Evolutionary conservation across 2,113 vertebrate species (phyloP), one percentile per base, ranked within the genome.

Genomic region (Misgurnus anguillicaudatus): DNA sequence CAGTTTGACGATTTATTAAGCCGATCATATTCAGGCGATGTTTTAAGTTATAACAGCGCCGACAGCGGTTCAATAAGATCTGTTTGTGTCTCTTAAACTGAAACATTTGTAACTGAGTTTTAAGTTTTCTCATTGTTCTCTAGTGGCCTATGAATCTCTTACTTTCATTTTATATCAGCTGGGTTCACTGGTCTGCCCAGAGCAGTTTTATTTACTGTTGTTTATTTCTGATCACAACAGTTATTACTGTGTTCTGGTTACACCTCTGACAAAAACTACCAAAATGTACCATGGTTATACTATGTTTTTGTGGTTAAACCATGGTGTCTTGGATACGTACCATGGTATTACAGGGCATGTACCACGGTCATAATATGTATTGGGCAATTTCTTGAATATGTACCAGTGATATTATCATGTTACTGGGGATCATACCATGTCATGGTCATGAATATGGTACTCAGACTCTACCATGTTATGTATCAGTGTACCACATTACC

Each of bases 41-140:
- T 4, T 21, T 62, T 39, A 45, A 64, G 38, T 58, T 60, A 42
- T 5, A 45, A 53, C 38, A 3, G 11, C n/a, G 39, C 51, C 17
- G 41, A 16, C 0, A 41, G 47, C 38, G 21, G 17, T 42, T n/a
- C 62, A 45, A 3, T 14, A 8, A 14, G 11, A 47, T 55, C 7
- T 11, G 5, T 21, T 14, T 17, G 14, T 47, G 47, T n/a, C 19
- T 16, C 3, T 66, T 38, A 2, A 3, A 64, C 42, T 42, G 64
- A 38, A 36, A 6, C 57, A 80, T 57, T 58, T 68, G 71, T 51
- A 63, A 74, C 73, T 82, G 79, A 75, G 80, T 83, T 81, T 69
- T 6, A 85, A 86, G 81, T 86, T 86, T 85, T 81, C 72, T 82
- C 79, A 86, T 83, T 87, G 85, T 87, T 86, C 77, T 68, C 42